A percentile compares a stretch with the other conserved stretches of the same genome.
These are phyloP conservation scores for Cantharis lateralis DNA, from an alignment of 2,888 invertebrate genomes.

Conservation along the genomic window DNA sequence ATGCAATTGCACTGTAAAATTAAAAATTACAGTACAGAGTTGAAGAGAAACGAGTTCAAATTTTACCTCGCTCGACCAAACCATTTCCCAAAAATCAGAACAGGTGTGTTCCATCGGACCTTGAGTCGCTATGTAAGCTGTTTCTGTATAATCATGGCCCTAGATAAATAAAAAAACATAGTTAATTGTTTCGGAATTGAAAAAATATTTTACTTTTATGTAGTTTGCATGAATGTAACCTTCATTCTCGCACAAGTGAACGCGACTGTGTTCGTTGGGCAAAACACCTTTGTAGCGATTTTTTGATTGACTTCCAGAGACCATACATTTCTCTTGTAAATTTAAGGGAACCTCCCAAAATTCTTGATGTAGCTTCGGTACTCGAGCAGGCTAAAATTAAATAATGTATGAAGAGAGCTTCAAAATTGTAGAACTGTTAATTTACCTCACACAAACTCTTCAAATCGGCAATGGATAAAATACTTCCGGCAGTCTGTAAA, in stretches of 20 bases:
- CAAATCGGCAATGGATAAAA: conserved; percentile 65
- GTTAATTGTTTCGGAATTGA: neutral
- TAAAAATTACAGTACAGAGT: neutral
- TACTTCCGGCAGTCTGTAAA: conserved; percentile 71
- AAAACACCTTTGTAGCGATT: conserved; percentile 90
- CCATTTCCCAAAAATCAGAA: conserved; percentile 90
- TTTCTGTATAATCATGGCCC: conserved; percentile 88
- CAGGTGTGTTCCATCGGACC: conserved; percentile 90
- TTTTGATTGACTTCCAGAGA: conserved; percentile 86
- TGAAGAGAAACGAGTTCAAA: conserved; percentile 18
- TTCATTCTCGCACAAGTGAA: conserved; percentile 70
- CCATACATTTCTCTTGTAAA: conserved; percentile 86
- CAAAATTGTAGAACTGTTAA: neutral
- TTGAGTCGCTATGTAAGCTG: conserved; percentile 90
- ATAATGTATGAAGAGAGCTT: no score
- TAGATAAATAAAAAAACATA: conserved; percentile 51
- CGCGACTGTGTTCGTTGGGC: conserved; percentile 87
- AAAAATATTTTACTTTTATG: conserved; percentile 68
- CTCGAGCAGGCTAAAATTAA: conserved; percentile 60
- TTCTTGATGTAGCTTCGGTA: conserved; percentile 79
- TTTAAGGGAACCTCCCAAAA: conserved; percentile 95
- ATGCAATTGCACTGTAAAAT: conserved; percentile 60
- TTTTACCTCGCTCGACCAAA: conserved; percentile 56
- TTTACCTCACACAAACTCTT: conserved; percentile 55
- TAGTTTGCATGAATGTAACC: conserved; percentile 94